Percentiles rank a stretch among this genome's conserved stretches.
These are phyloP conservation scores for Anguilla marmorata DNA, from an alignment of 2,797 vertebrate species.

Conservation along the genomic window DNA sequence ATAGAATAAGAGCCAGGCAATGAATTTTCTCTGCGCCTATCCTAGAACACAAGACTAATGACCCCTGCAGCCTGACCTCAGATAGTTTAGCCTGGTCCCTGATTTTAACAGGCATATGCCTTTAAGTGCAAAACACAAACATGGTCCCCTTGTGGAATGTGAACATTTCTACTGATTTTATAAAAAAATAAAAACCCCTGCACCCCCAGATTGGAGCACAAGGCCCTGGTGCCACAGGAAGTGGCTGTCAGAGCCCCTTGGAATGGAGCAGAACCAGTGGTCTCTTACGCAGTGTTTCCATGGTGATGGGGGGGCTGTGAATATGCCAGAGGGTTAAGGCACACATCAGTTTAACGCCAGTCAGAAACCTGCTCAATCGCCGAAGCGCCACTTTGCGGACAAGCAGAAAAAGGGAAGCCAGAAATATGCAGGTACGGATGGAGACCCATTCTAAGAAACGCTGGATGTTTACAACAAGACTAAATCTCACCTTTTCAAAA, in stretches of 20 bases:
- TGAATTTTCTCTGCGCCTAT: neutral
- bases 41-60: neutral
- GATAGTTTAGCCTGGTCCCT: neutral
- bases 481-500: too few relatives aligned
- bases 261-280: slow-evolving; percentile 2
- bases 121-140: neutral
- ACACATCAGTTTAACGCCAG: neutral
- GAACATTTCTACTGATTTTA: neutral
- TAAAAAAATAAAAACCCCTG: neutral
- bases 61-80: neutral
- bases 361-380: too few relatives aligned
- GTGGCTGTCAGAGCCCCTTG: slow-evolving; percentile 5
- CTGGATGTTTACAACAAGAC: too few relatives aligned
- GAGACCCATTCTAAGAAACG: too few relatives aligned
- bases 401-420: too few relatives aligned
- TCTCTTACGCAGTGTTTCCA: neutral
- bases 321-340: neutral
- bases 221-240: neutral
- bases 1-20: neutral
- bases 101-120: slow-evolving; percentile 1
- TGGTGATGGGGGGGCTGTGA: neutral
- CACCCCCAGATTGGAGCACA: neutral
- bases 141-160: slow-evolving; percentile 20
- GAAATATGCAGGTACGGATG: too few relatives aligned
- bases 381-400: too few relatives aligned